These are phyloP conservation scores for chimpanzee (Pan troglodytes) DNA, from an alignment of 2,113 vertebrate species.

Conservation along the genomic window DNA sequence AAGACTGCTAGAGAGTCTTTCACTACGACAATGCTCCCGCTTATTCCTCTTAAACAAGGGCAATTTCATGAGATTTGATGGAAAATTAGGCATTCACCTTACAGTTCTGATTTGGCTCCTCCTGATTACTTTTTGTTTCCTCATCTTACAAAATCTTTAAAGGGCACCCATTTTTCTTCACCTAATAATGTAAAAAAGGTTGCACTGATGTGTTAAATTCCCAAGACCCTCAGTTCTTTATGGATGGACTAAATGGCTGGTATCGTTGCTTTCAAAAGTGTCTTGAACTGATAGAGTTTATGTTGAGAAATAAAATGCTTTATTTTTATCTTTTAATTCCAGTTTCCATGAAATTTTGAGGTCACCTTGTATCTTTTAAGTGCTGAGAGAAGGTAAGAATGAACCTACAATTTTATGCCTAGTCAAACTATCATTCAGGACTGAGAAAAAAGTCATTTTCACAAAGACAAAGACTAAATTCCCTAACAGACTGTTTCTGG, in stretches of 20 bases:
- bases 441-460: background rate
- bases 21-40: background rate
- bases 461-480: background rate
- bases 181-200: background rate
- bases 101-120: background rate
- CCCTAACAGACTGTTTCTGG: background rate
- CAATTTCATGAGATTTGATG: background rate
- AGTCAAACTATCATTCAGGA: background rate
- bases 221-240: background rate
- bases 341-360: background rate
- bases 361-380: background rate
- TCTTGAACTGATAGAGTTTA: background rate
- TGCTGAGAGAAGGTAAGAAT: background rate
- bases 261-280: background rate
- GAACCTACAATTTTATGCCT: background rate
- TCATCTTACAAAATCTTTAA: background rate
- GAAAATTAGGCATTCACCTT: background rate
- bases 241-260: background rate
- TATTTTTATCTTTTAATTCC: background rate
- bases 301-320: background rate
- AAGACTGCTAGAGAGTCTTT: background rate
- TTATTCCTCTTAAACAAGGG: background rate
- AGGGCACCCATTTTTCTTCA: background rate
- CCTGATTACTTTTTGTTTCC: background rate
- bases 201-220: background rate